These are phyloP conservation scores for Proctacanthus coquilletti DNA, from an alignment of 1,140 invertebrate species.

Conservation along the genomic window DNA sequence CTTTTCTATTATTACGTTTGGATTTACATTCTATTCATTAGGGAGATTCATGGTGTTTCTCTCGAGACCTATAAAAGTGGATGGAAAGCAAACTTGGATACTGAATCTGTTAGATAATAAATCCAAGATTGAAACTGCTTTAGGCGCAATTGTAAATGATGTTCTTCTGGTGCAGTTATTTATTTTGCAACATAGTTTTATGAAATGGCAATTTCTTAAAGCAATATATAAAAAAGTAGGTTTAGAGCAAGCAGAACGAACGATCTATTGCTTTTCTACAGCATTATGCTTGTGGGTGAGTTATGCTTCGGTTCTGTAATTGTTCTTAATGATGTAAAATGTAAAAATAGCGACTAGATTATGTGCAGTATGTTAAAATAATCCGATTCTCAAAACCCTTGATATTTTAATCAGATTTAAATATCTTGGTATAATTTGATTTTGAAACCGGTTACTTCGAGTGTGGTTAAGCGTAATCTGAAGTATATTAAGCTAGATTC, in stretches of 20 bases:
- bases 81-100: slow-evolving; percentile 20
- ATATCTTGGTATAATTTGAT: slow-evolving; percentile 10
- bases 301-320: slow-evolving; percentile 3
- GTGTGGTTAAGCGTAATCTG: slow-evolving; percentile 4
- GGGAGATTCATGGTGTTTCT: slow-evolving; percentile 20
- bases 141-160: slow-evolving; percentile 28
- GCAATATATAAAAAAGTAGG: slow-evolving; percentile 24
- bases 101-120: slow-evolving; percentile 26
- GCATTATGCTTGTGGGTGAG: slow-evolving; percentile 27
- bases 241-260: slow-evolving; percentile 31
- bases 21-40: slow-evolving; percentile 22
- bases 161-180: slow-evolving; percentile 32
- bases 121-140: slow-evolving; percentile 20
- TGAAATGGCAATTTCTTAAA: slow-evolving; percentile 32
- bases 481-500: slow-evolving; percentile 3
- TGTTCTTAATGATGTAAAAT: slow-evolving; percentile 1
- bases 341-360: too few relatives aligned
- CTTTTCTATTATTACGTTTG: slow-evolving; percentile 13
- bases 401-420: neutral
- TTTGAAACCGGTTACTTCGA: neutral
- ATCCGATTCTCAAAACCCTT: too few relatives aligned
- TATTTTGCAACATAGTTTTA: slow-evolving; percentile 35
- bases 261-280: slow-evolving; percentile 35
- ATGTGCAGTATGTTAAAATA: too few relatives aligned
- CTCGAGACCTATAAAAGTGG: slow-evolving; percentile 15